phyloP scores from a whole-genome alignment of 2,888 invertebrate genomes.

The Ethmia dodecea region DNA sequence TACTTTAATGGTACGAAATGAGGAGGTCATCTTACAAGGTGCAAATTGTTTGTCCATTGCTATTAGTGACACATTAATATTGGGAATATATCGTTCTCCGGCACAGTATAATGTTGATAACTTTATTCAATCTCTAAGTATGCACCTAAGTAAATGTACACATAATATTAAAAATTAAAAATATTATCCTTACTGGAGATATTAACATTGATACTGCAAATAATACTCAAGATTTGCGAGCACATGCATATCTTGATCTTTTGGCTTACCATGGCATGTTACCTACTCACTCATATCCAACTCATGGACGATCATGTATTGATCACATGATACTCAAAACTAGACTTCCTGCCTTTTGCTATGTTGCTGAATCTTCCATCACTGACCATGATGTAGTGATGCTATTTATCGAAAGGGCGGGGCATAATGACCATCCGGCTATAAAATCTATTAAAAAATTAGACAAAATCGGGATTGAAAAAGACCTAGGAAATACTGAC shows the following conservation, averaged over 20 bases:
- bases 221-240: slow-evolving; percentile 3
- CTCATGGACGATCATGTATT: slow-evolving; percentile 15
- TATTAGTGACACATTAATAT: slow-evolving; percentile 7
- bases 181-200: slow-evolving; percentile 20
- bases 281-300: slow-evolving; percentile 15
- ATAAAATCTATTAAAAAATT: neutral
- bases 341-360: slow-evolving; percentile 6
- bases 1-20: slow-evolving; percentile 1
- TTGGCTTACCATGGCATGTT: slow-evolving; percentile 19
- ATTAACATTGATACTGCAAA: slow-evolving; percentile 16
- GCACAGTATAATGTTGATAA: slow-evolving; percentile 1
- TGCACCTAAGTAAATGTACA: slow-evolving; percentile 1
- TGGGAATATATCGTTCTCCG: slow-evolving; percentile 17
- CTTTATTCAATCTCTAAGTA: slow-evolving; percentile 10
- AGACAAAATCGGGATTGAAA: neutral
- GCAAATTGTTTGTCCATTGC: slow-evolving; percentile 19
- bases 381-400: slow-evolving; percentile 11
- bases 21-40: slow-evolving; percentile 15
- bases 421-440: too few relatives aligned
- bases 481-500: neutral
- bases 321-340: slow-evolving; percentile 21
- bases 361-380: slow-evolving; percentile 7
- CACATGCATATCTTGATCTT: slow-evolving; percentile 17
- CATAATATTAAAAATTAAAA: too few relatives aligned
- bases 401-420: too few relatives aligned